A percentile compares a stretch with the other conserved stretches of the same genome.
These are phyloP conservation scores for Climacteris rufus DNA, from an alignment of 2,113 vertebrate genomes.

Conservation along the genomic window DNA sequence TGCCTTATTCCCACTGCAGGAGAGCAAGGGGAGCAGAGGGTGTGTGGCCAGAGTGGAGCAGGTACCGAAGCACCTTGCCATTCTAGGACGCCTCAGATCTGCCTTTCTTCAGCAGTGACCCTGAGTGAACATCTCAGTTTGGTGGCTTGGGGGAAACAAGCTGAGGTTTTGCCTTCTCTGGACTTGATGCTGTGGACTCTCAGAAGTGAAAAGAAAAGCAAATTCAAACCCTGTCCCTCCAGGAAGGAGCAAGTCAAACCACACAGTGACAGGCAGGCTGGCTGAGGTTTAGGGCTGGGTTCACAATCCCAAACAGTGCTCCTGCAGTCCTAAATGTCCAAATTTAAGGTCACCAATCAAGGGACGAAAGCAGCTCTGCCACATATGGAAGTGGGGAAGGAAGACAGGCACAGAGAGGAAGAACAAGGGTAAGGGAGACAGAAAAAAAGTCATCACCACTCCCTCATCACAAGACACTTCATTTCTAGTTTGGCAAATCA, in stretches of 20 bases:
- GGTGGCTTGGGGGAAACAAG: neutral
- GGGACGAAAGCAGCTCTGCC: neutral
- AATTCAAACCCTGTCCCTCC: neutral
- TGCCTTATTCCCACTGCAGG: neutral
- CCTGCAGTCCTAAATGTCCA: neutral
- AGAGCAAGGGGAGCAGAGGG: neutral
- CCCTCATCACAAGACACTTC: constrained; percentile 11
- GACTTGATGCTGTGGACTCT: neutral
- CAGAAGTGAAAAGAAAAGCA: neutral
- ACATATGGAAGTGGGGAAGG: neutral
- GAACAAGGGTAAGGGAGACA: neutral
- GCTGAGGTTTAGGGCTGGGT: neutral
- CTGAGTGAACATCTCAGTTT: neutral
- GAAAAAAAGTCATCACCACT: neutral
- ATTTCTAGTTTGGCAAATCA: constrained; percentile 27
- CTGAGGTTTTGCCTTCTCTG: neutral
- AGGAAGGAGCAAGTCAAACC: neutral
- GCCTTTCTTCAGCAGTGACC: neutral
- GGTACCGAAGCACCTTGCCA: neutral
- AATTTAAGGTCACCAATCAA: neutral
- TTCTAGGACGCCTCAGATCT: neutral
- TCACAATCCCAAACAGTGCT: neutral
- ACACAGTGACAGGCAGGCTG: neutral
- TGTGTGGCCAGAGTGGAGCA: rapidly evolving
- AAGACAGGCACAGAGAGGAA: neutral